Evolutionary conservation across 2,797 vertebrate species (phyloP).

Genomic region (Rhinichthys osculus): DNA sequence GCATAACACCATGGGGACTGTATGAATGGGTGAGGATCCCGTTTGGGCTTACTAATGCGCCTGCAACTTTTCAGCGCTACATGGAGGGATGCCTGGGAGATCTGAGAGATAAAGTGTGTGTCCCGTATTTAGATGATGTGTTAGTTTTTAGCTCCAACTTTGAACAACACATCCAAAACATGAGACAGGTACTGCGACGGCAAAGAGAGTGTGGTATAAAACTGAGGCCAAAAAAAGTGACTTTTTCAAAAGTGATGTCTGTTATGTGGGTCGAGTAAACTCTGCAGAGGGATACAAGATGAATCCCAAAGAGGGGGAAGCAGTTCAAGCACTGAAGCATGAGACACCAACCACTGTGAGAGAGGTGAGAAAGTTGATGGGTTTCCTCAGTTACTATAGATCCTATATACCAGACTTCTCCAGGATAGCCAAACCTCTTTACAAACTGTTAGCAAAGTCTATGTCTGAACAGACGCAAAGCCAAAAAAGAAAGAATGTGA

Average conservation of each 20-base stretch:
- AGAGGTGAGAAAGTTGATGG: conserved; percentile 36
- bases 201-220: conserved; percentile 32
- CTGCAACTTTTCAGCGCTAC: conserved; percentile 26
- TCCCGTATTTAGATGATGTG: conserved; percentile 18
- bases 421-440: conserved; percentile 1
- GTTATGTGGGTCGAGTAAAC: conserved; percentile 10
- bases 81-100: conserved; percentile 51
- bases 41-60: conserved; percentile 8
- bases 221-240: conserved; percentile 29
- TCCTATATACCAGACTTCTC: conserved; percentile 27
- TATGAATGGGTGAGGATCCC: conserved; percentile 13
- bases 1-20: not conserved
- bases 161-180: conserved; percentile 29
- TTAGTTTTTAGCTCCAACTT: conserved; percentile 14
- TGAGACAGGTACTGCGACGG: not conserved
- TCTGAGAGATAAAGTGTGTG: conserved; percentile 43
- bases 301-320: conserved; percentile 26
- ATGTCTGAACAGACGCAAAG: not conserved
- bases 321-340: conserved; percentile 20
- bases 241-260: conserved; percentile 27
- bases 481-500: not conserved
- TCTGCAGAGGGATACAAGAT: conserved; percentile 30
- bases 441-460: conserved; percentile 11
- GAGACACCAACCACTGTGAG: conserved; percentile 16
- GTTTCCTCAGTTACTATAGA: conserved; percentile 35